Evolutionary conservation across 2,797 vertebrate genomes (phyloP), one percentile per base, ranked within the genome.

Genomic region (Gymnodraco acuticeps): DNA sequence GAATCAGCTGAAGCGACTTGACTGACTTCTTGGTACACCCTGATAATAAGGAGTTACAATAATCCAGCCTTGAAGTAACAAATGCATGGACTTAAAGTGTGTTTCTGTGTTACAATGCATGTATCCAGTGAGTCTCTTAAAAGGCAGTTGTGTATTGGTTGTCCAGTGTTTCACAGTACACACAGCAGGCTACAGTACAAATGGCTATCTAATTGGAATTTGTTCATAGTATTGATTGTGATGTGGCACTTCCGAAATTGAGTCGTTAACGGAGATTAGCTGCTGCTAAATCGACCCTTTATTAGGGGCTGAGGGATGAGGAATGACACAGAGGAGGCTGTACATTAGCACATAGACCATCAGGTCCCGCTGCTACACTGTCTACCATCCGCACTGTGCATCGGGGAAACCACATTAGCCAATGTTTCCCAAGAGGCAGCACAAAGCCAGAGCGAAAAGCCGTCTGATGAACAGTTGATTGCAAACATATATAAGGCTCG

Each of bases 191-290:
- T 64, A 67, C 82, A 70, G 64, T 77, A 71, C 73, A 87, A 89
- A 85, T 66, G 61, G 79, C 45, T 38, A 79, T 88, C 75, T 88
- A 87, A 92, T 83, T 82, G 73, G 83, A 87, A 87, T 90, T 87
- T 78, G 85, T 88, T 87, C 64, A 76, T 73, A 45, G 78, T 88
- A 93, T 92, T 54, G 85, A 93, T 87, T 83, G 59, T 70, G 59
- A 77, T 43, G 70, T 78, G 82, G 64, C 83, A 79, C 75, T 77
- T 85, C 78, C n/a, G 64, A 88, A 91, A 91, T 75, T 19, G 77
- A 91, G 89, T 88, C 82, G 43, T 93, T 94, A 90, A 83, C 88
- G 75, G 78, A 88, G 84, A 90, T 93, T 88, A 94, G 87, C 86
- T 75, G 58, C 64, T 63, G 81, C 81, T 88, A 87, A 92, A 90